Base-by-base conservation (phyloP, 2,888 invertebrate species). In the Phyto melanocephala region DNA sequence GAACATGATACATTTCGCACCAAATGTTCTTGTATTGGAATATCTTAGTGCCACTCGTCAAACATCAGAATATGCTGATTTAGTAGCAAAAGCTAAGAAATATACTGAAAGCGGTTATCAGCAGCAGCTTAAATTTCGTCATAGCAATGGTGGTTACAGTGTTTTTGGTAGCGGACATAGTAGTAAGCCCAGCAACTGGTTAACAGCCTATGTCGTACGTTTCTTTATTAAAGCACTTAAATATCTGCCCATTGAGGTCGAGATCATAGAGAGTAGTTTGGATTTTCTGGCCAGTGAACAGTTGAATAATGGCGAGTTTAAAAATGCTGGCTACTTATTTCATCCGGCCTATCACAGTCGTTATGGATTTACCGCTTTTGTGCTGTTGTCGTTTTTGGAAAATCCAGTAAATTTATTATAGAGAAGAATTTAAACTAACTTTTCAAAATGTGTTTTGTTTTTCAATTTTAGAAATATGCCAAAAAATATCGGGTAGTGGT, bases 171-270 rank as follows among this genome's bases (percentile, higher is more conserved):
- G 11, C 3, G 90, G 93, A 0, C 90, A 92, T 0, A 94, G 94
- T 86, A 87, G 91, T 0, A 88, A 91, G 0, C 94, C 95, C 0
- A 96, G 95, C 22, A 93, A 93, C 0, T 95, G 95, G 95, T 91
- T 97, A 83, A 96, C 96, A 7, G 96, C 96, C 0, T 96, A 96
- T 88, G 95, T 96, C 1, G 93, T 94, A 0, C 93, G 95, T 86
- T 94, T 95, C 1, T 95, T 97, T 90, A 93, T 93, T 68, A 94
- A 95, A 90, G 96, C 96, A 0, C 92, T 92, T 54, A 90, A 92
- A 22, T 94, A 94, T 87, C 94, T 96, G 56, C 93, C 93, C 84
- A 92, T 97, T 24, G 96, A 96, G 76, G 91, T 92, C 47, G 90
- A 90, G 62, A 93, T 96, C 3, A 92, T 96, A 63, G 91, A 92